Conservation (phyloP, 2,797 vertebrate genomes). For the Helarctos malayanus region DNA sequence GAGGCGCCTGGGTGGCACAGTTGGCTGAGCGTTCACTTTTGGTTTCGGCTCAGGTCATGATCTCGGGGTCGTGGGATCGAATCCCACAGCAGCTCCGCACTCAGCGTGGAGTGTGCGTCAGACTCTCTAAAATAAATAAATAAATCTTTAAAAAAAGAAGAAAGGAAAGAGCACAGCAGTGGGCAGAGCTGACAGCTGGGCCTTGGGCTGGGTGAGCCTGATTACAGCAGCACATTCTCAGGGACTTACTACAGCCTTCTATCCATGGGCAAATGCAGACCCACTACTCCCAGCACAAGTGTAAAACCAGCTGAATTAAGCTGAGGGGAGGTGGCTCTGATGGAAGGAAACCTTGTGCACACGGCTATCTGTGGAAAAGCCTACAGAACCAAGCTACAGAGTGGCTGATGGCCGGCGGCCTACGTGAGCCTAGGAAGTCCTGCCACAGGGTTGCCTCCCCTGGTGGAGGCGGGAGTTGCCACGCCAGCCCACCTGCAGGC, state of each 20-base stretch:
- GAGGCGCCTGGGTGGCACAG: neutral
- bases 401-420: neutral
- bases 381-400: neutral
- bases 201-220: neutral
- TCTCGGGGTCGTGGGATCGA: neutral
- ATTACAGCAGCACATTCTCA: neutral
- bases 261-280: neutral
- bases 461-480: neutral
- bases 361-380: neutral
- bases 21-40: neutral
- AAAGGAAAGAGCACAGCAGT: neutral
- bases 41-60: neutral
- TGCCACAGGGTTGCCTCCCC: fast-evolving
- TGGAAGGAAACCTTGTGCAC: neutral
- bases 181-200: neutral
- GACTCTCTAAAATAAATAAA: neutral
- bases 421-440: neutral
- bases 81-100: neutral
- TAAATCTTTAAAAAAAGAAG: neutral
- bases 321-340: neutral
- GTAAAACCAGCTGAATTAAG: neutral
- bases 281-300: neutral
- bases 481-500: neutral
- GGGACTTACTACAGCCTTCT: neutral
- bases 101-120: neutral